These are phyloP conservation scores for Carabus problematicus DNA, from an alignment of 2,888 invertebrate genomes.

Conservation along the genomic window DNA sequence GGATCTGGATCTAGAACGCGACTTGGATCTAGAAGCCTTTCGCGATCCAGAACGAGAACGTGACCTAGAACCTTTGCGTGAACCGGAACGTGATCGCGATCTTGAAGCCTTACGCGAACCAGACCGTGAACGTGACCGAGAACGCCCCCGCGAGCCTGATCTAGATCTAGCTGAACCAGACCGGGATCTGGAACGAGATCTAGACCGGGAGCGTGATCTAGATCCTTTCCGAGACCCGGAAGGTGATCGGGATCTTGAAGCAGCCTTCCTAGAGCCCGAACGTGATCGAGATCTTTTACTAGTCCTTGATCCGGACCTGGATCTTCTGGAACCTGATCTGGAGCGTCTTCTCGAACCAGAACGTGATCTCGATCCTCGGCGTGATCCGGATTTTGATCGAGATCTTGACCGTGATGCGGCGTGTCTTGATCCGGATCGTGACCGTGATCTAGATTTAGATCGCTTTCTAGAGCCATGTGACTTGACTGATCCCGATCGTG, in stretches of 20 bases:
- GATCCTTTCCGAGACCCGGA: constrained; percentile 44
- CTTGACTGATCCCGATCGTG: constrained; percentile 38
- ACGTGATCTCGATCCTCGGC: constrained; percentile 47
- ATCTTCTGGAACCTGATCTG: constrained; percentile 51
- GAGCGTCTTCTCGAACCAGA: constrained; percentile 50
- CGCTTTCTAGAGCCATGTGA: constrained; percentile 15
- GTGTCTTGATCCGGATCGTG: constrained; percentile 44
- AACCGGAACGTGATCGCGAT: constrained; percentile 53
- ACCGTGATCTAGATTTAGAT: constrained; percentile 46
- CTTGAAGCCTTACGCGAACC: constrained; percentile 49
- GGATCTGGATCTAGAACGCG: constrained; percentile 53
- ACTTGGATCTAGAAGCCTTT: constrained; percentile 51
- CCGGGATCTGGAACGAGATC: constrained; percentile 46
- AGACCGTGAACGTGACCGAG: constrained; percentile 48
- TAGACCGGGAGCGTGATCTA: constrained; percentile 47
- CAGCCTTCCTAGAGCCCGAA: constrained; percentile 46
- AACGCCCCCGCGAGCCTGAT: constrained; percentile 41
- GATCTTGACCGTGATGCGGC: constrained; percentile 27
- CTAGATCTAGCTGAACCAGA: constrained; percentile 45
- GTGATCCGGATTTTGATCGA: constrained; percentile 45
- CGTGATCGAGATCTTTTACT: constrained; percentile 49
- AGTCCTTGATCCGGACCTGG: constrained; percentile 50
- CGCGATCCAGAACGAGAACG: constrained; percentile 48
- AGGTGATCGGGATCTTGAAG: constrained; percentile 41
- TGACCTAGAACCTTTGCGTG: constrained; percentile 49